Conservation (phyloP, 1,140 invertebrate species). For the Ooceraea biroi region DNA sequence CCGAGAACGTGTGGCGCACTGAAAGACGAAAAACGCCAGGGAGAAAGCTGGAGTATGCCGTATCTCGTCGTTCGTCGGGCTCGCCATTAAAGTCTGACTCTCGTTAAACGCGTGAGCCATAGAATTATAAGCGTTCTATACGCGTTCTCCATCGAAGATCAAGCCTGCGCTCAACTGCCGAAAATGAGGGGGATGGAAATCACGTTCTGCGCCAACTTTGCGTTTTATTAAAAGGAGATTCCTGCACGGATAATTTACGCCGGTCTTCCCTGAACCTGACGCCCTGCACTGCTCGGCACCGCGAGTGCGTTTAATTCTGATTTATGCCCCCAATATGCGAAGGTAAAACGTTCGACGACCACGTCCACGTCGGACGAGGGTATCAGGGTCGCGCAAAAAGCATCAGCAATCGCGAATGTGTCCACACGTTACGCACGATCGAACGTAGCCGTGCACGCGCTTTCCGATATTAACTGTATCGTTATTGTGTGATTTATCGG, state of each 20-base stretch:
- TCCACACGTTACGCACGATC: background rate
- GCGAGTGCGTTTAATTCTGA: slow-evolving; percentile 47
- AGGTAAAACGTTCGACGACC: background rate
- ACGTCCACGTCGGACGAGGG: slow-evolving; percentile 4
- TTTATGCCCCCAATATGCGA: slow-evolving; percentile 19
- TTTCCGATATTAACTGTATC: slow-evolving; percentile 40
- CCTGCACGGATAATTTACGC: slow-evolving; percentile 33
- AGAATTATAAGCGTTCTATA: background rate
- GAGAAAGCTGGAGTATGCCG: background rate
- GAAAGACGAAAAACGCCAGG: background rate
- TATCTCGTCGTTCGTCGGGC: background rate
- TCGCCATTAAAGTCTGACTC: slow-evolving; percentile 52
- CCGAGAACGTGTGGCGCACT: background rate
- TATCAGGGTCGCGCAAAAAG: slow-evolving; percentile 13
- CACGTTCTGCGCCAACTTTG: background rate
- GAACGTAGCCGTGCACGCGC: background rate
- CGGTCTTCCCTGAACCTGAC: background rate
- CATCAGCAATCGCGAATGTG: background rate
- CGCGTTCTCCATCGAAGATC: background rate
- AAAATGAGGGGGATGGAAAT: slow-evolving; percentile 14
- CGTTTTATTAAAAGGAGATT: slow-evolving; percentile 30
- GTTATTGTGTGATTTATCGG: slow-evolving; percentile 54
- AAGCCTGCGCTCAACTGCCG: slow-evolving; percentile 46
- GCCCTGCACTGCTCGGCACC: slow-evolving; percentile 7
- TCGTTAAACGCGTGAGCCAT: slow-evolving; percentile 8